Evolutionary conservation across 2,888 invertebrate species (phyloP).

Genomic region (Rhagonycha fulva): DNA sequence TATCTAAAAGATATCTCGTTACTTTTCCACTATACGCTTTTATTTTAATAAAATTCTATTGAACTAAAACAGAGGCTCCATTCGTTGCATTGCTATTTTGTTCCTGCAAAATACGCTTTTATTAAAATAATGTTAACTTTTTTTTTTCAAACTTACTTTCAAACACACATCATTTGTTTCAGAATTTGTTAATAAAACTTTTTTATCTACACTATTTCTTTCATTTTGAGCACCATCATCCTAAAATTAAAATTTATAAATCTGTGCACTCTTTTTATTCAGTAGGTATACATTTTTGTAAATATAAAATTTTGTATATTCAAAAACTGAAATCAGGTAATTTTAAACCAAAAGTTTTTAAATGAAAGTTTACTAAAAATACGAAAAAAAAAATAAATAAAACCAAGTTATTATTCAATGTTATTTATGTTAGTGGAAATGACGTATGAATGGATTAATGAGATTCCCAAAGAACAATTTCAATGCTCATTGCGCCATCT

Average conservation of each 20-base stretch:
- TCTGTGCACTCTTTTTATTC: no score
- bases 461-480: no score
- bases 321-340: no score
- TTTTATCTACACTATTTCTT: conserved; percentile 40
- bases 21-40: background rate
- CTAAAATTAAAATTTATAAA: conserved; percentile 27
- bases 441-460: no score
- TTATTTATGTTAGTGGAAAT: no score
- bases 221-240: conserved; percentile 18
- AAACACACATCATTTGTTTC: conserved; percentile 22
- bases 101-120: conserved; percentile 33
- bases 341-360: no score
- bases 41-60: background rate
- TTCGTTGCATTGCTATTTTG: conserved; percentile 41
- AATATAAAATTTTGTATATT: no score
- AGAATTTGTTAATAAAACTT: conserved; percentile 28
- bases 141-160: conserved; percentile 25
- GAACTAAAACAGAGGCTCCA: conserved; percentile 38
- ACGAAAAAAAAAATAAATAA: no score
- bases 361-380: no score
- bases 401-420: no score
- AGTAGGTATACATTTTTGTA: no score
- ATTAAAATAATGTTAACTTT: background rate
- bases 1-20: background rate
- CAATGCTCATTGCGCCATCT: no score